Evolutionary conservation across 2,113 vertebrate species (phyloP), one percentile per base, ranked within the genome.

Genomic region (Phoenicopterus ruber): DNA sequence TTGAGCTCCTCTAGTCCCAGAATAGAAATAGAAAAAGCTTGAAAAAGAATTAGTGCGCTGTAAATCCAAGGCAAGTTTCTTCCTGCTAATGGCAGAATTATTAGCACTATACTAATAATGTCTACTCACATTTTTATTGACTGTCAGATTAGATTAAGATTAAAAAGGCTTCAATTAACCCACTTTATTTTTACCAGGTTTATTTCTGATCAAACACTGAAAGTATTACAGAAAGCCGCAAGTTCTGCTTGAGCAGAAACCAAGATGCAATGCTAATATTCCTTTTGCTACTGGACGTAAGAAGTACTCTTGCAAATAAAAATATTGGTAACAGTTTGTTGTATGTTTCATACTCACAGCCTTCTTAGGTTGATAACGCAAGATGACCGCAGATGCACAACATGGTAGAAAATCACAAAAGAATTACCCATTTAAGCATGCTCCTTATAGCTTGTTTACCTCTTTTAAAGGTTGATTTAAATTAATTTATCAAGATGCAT

Each of bases 131-230:
- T 80, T 91, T 96, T 92, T 90, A 95, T 36, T 93, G 52, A 59
- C 61, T 94, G 57, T 88, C 93, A 85, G 47, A 94, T 72, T 84
- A 86, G n/a, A 87, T 93, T 89, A 84, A 94, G 82, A 90, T 84
- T 84, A 47, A 76, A 91, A 87, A 84, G 57, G 15, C 40, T 90
- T 95, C 66, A 82, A 12, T 94, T 94, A 85, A 80, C 34, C 11
- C 40, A 32, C 40, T 79, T 90, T 9, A 58, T 72, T 94, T 84
- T 94, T 76, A 69, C 49, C 38, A 59, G 44, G 63, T 82, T 81
- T 5, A 34, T 87, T 87, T 93, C 52, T 61, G 28, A 87, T 94
- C 54, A 82, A 94, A 82, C 25, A 44, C 20, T 59, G 52, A 49
- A 71, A 87, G 44, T 69, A 57, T 32, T 85, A 69, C 36, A 94